Evolutionary conservation across 1,140 invertebrate species (phyloP).

Genomic region (Rhopalosiphum padi): DNA sequence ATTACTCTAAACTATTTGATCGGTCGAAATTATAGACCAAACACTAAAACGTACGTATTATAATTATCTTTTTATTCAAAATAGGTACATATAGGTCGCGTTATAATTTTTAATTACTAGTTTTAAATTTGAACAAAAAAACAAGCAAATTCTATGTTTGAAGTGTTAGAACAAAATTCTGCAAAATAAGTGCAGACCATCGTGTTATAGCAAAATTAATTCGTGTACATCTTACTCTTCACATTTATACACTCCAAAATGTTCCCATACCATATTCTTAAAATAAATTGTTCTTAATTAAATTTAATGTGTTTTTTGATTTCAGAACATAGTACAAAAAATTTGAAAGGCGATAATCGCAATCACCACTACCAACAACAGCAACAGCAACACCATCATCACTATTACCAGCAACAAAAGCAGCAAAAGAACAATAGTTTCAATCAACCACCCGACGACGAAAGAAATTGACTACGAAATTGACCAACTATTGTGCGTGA

Average conservation of each 20-base stretch:
- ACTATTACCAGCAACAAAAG: neutral
- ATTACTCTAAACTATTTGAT: neutral
- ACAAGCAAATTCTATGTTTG: neutral
- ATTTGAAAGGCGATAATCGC: neutral
- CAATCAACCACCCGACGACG: slow-evolving; percentile 9
- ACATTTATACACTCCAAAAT: neutral
- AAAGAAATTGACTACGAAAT: neutral
- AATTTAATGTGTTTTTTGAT: neutral
- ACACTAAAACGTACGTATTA: neutral
- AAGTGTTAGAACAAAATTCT: neutral
- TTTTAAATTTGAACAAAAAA: neutral
- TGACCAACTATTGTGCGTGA: neutral
- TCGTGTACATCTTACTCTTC: neutral
- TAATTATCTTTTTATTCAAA: neutral
- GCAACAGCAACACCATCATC: neutral
- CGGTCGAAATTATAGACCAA: neutral
- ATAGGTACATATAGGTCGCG: neutral
- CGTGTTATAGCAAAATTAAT: neutral
- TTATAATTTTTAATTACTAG: neutral
- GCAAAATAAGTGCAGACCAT: neutral
- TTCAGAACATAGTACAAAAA: slow-evolving; percentile 21
- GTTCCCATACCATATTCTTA: neutral
- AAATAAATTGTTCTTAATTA: neutral
- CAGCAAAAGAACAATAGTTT: slow-evolving; percentile 14
- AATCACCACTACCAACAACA: neutral